Base-by-base conservation (phyloP, 1,140 invertebrate species). In the Plutomurus gul region DNA sequence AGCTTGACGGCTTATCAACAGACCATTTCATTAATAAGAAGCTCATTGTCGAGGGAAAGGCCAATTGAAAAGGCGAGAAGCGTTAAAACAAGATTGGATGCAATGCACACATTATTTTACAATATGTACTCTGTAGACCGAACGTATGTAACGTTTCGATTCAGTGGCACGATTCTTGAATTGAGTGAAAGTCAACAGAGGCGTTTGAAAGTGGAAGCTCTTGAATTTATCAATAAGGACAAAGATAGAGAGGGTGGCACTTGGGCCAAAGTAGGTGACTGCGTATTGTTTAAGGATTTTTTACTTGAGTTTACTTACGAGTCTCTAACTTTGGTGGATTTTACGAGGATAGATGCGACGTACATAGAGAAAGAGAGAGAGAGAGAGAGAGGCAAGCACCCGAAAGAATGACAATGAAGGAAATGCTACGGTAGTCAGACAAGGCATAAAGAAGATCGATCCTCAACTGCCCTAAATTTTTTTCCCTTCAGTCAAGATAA, bases 361-460 rank as follows among this genome's bases (percentile, higher is more conserved):
- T 13, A 25, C 25, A 51, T 25, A 51, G 47, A 3, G n/a, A n/a
- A n/a, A 22, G n/a, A 49, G 20, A 20, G 47, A 51, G 47, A 51
- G 18, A 22, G 20, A 51, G 20, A 51, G 47, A 51, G 46, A 47
- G 13, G 56, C 36, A n/a, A 33, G 27, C 27, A 30, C 7, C 11
- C 27, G 27, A 16, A 30, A 27, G 56, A 27, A n/a, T 30, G 27
- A 65, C 27, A 65, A 65, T 65, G 56, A 65, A 65, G 56, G 56
- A 65, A 65, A 65, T 65, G 56, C 56, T 65, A 25, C 36, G 56
- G 56, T 65, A 33, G 56, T 33, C 30, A 30, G 25, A 65, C 56
- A 65, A 65, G 56, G 36, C 56, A 65, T 65, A 65, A 65, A 65
- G 56, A 65, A 65, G 56, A 65, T 65, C 56, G 56, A 65, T 65